Conservation (phyloP, 1,140 invertebrate genomes). For the Scaptomyza montana region DNA sequence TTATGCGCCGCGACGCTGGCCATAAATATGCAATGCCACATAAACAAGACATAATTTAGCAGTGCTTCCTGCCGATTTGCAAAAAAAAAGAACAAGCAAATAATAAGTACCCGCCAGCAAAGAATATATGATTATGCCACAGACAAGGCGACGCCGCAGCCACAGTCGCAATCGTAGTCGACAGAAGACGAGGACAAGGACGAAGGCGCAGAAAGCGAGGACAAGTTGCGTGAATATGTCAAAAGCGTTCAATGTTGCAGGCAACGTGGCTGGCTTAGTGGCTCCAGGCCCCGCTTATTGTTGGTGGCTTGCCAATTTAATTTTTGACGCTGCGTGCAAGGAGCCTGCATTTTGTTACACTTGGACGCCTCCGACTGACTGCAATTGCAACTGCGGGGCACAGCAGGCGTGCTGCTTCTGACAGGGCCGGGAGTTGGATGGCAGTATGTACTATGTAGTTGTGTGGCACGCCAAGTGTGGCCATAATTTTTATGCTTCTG, state of each 20-base stretch:
- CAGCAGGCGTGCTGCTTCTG: constrained; percentile 79
- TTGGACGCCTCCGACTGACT: constrained; percentile 78
- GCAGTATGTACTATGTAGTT: background rate
- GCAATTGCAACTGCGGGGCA: constrained; percentile 40
- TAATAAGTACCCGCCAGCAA: constrained; percentile 71
- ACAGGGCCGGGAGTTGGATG: constrained; percentile 47
- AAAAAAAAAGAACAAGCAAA: constrained; percentile 72
- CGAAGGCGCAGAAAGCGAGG: constrained; percentile 44
- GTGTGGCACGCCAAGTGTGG: constrained; percentile 66
- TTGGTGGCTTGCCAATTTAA: constrained; percentile 82
- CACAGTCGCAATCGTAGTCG: constrained; percentile 22
- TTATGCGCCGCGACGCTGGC: constrained; percentile 60
- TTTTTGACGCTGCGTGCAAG: constrained; percentile 75
- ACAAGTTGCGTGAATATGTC: constrained; percentile 78
- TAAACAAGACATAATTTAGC: constrained; percentile 83
- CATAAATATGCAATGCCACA: constrained; percentile 80
- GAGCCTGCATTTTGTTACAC: constrained; percentile 76
- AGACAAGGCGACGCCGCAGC: constrained; percentile 69
- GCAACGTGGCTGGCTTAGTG: constrained; percentile 33
- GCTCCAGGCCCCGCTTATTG: constrained; percentile 39
- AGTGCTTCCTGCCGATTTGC: constrained; percentile 78
- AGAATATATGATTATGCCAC: constrained; percentile 81
- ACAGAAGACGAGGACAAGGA: constrained; percentile 4
- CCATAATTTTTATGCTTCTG: constrained; percentile 81
- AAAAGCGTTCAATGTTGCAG: constrained; percentile 81